A percentile compares a stretch with the other conserved stretches of the same genome.
phyloP scores from a whole-genome alignment of 2,113 vertebrate species.

The Turdus rufiventris region DNA sequence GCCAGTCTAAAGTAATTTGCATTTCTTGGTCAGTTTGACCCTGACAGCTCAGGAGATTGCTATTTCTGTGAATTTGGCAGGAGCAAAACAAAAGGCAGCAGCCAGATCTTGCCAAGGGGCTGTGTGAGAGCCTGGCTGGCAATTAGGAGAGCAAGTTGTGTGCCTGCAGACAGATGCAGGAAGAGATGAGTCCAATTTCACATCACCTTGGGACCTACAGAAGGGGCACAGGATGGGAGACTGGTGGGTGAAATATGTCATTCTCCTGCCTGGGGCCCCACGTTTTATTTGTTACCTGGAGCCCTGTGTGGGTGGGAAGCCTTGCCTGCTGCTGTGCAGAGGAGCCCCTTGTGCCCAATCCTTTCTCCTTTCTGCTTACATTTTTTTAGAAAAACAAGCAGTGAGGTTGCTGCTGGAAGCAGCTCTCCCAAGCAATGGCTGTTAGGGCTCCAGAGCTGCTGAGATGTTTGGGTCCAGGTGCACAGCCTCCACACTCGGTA shows the following conservation, averaged over 20 bases:
- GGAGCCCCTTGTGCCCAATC: not conserved
- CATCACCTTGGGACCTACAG: not conserved
- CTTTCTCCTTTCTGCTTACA: not conserved
- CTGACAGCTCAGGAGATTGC: not conserved
- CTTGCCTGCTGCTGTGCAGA: not conserved
- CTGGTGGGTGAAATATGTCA: not conserved
- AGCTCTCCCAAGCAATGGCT: not conserved
- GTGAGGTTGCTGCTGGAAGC: not conserved
- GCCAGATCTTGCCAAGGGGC: not conserved
- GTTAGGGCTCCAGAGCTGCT: not conserved
- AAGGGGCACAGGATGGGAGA: not conserved
- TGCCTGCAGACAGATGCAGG: not conserved
- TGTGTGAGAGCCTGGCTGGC: not conserved
- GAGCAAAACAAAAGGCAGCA: not conserved
- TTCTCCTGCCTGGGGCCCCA: not conserved
- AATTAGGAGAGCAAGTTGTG: not conserved
- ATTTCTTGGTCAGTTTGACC: not conserved
- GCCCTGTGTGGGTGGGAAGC: not conserved
- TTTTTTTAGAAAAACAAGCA: not conserved
- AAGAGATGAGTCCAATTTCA: not conserved
- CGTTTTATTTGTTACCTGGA: not conserved
- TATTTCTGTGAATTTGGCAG: not conserved
- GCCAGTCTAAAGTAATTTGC: not conserved
- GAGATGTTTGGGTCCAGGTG: not conserved
- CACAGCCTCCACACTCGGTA: not conserved